Evolutionary conservation across 1,140 invertebrate species (phyloP).

Genomic region (Orius insidiosus): DNA sequence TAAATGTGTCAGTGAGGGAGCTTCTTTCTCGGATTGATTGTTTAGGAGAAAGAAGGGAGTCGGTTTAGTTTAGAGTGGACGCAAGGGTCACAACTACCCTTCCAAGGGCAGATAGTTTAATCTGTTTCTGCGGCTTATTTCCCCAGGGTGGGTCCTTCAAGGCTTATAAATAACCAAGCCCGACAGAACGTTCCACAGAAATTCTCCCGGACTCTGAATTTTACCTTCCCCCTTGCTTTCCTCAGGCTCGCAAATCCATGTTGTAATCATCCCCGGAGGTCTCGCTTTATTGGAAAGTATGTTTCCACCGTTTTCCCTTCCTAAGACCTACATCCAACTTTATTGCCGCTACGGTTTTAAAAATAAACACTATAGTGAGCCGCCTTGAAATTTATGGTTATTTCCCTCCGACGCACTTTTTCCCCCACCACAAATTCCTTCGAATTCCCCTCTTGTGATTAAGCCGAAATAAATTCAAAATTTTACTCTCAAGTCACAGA

Average conservation of each 20-base stretch:
- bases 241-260: slow-evolving; percentile 1
- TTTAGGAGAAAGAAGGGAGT: no score
- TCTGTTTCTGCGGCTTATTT: slow-evolving; percentile 8
- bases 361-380: slow-evolving; percentile 2
- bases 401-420: no score
- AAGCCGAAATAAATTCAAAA: no score
- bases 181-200: background rate
- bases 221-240: background rate
- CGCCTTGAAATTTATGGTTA: no score
- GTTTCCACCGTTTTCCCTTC: background rate
- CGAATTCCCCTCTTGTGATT: no score
- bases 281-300: slow-evolving; percentile 5
- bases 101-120: slow-evolving; percentile 4
- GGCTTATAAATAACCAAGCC: slow-evolving; percentile 7
- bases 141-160: slow-evolving; percentile 3
- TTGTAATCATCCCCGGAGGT: slow-evolving; percentile 5
- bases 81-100: no score
- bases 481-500: no score
- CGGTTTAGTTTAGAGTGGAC: no score
- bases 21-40: no score
- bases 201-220: background rate
- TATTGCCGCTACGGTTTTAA: slow-evolving; percentile 2
- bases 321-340: slow-evolving; percentile 1
- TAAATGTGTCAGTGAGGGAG: no score
- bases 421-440: no score